Evolutionary conservation across 1,140 invertebrate genomes (phyloP).

Genomic region (Danaus melanippus): DNA sequence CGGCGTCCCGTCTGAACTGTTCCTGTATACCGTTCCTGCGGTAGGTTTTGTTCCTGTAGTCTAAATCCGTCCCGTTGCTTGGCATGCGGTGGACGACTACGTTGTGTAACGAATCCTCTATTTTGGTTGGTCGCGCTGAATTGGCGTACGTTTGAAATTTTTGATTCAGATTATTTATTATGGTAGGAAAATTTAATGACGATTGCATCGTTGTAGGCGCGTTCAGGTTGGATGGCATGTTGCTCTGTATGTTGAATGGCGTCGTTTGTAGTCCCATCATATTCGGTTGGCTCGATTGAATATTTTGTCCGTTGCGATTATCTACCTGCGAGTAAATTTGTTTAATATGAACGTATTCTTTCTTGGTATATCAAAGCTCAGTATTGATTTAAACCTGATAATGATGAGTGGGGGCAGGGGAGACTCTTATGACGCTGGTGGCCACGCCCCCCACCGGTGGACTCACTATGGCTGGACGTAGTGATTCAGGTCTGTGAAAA

Average conservation of each 20-base stretch:
- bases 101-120: constrained; percentile 49
- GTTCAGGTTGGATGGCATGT: constrained; percentile 37
- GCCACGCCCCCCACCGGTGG: constrained; percentile 59
- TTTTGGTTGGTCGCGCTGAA: constrained; percentile 33
- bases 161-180: constrained; percentile 40
- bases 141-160: constrained; percentile 39
- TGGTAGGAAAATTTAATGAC: constrained; percentile 34
- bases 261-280: constrained; percentile 44
- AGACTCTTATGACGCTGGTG: constrained; percentile 87
- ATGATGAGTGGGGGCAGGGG: constrained; percentile 74
- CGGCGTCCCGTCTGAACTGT: constrained; percentile 38
- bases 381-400: constrained; percentile 58
- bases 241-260: constrained; percentile 39
- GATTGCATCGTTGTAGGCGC: constrained; percentile 37
- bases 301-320: constrained; percentile 50
- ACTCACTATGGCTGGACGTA: constrained; percentile 70
- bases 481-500: constrained; percentile 69
- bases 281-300: constrained; percentile 41
- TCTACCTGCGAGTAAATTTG: constrained; percentile 37
- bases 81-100: constrained; percentile 43
- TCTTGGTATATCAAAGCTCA: not conserved
- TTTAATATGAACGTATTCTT: constrained; percentile 9
- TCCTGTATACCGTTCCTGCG: constrained; percentile 58
- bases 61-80: constrained; percentile 45
- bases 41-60: constrained; percentile 37